Evolutionary conservation across 2,113 vertebrate genomes (phyloP).

Genomic region (Polypterus bichir): DNA sequence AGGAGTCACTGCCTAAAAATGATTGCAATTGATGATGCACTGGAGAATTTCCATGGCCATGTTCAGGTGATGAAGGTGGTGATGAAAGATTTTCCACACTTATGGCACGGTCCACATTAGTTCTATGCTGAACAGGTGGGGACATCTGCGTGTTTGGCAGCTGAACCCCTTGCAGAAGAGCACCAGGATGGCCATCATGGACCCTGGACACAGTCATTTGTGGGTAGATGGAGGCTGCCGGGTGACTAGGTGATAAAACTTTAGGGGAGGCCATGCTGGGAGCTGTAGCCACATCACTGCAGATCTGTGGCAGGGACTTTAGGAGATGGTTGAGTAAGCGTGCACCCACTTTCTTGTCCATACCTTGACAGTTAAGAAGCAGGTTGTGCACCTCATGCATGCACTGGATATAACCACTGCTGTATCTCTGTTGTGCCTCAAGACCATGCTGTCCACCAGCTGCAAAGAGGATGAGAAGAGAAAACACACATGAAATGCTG

Average conservation of each 20-base stretch:
- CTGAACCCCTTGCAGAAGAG: constrained; percentile 12
- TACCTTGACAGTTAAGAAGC: constrained; percentile 32
- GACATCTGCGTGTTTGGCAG: constrained; percentile 15
- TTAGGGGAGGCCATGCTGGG: background rate
- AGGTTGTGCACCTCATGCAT: constrained; percentile 42
- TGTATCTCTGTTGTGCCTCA: constrained; percentile 35
- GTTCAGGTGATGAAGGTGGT: constrained; percentile 16
- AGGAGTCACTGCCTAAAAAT: constrained; percentile 26
- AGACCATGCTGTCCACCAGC: constrained; percentile 16
- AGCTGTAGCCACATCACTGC: constrained; percentile 5
- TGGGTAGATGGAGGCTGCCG: constrained; percentile 3
- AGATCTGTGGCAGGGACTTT: constrained; percentile 29
- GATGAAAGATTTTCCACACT: constrained; percentile 6
- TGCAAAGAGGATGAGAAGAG: background rate
- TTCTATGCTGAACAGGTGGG: constrained; percentile 1
- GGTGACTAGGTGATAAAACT: background rate
- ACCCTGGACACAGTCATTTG: constrained; percentile 14
- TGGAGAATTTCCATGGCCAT: constrained; percentile 7
- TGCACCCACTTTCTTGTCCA: constrained; percentile 35
- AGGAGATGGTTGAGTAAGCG: constrained; percentile 35
- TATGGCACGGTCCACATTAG: constrained; percentile 7
- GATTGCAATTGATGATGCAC: constrained; percentile 17
- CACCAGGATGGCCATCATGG: constrained; percentile 9
- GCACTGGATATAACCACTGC: constrained; percentile 37
- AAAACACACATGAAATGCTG: too few relatives aligned